Base-by-base conservation (phyloP, 2,888 invertebrate species). In the Orthonevra nobilis region DNA sequence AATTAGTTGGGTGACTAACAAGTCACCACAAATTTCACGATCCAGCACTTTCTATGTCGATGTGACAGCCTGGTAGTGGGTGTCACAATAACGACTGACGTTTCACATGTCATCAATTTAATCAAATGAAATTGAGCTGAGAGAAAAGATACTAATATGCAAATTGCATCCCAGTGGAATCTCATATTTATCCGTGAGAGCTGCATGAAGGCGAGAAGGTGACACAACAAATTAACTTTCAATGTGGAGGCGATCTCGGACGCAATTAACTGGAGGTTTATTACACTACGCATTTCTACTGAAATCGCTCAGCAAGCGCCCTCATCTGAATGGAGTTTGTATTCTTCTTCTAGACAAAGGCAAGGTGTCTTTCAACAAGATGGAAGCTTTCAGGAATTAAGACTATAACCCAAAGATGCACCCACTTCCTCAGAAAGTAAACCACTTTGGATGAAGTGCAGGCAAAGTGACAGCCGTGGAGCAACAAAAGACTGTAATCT, bases 31-130 rank as follows among this genome's bases (percentile, higher is more conserved):
- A 70, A 61, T 52, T 52, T 30, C 52, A 60, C 61, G 17, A 72
- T 28, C 32, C 36, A 50, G 23, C 58, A 64, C 56, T 64, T 64
- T 73, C 61, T n/a, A 48, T 9, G n/a, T n/a, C n/a, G 2, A 19
- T 44, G 52, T 70, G 70, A 64, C 56, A 63, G 56, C 30, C 52
- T n/a, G n/a, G n/a, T n/a, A 52, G 38, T 64, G 72, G 63, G 63
- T 63, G 72, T 15, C 36, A 34, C 34, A 60, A 70, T 40, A 72
- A 64, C 58, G 77, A 77, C 30, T 64, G 77, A 72, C 72, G 64
- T 52, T 72, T 72, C 38, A 40, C 52, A 32, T 54, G 44, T 46
- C 64, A 66, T 72, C 64, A 70, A 19, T 64, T 77, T 64, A 64
- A 70, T 60, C 64, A 50, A 70, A 50, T 14, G 26, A 42, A 52